Conservation (phyloP, 2,797 vertebrate genomes). For the Centroberyx gerrardi region DNA sequence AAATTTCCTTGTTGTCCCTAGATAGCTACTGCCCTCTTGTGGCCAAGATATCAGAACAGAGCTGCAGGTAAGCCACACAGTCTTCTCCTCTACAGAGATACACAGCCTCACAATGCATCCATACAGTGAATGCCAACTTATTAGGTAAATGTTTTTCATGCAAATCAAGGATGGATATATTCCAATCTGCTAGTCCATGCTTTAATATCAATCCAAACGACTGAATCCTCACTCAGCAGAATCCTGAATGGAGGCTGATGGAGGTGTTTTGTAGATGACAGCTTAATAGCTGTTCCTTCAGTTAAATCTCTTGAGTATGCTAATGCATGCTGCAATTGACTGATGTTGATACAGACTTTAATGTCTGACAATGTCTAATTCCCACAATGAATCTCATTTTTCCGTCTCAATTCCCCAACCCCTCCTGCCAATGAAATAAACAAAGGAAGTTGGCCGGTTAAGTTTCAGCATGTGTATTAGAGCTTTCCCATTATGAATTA, state of each 20-base stretch:
- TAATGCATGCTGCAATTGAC: neutral
- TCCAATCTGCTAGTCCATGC: too few relatives aligned
- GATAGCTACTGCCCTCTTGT: constrained; percentile 77
- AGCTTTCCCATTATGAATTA: constrained; percentile 11
- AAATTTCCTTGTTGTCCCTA: constrained; percentile 23
- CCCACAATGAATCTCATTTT: neutral
- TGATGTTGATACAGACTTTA: neutral
- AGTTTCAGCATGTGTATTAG: neutral
- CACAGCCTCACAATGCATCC: neutral
- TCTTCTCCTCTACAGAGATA: neutral
- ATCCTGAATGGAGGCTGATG: too few relatives aligned
- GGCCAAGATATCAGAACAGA: constrained; percentile 25
- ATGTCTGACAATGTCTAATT: constrained; percentile 2
- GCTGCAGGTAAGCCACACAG: neutral
- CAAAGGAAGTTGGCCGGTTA: neutral
- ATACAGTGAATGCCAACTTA: neutral
- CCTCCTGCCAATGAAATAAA: neutral
- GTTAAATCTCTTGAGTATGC: neutral
- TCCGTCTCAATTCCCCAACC: neutral
- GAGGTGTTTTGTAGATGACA: too few relatives aligned
- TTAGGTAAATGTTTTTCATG: neutral
- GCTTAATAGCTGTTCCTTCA: neutral
- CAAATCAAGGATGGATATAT: neutral
- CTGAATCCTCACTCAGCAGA: too few relatives aligned
- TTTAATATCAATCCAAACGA: too few relatives aligned